Base-by-base conservation (phyloP, 1,140 invertebrate genomes). In the Drosophila nikananu region DNA sequence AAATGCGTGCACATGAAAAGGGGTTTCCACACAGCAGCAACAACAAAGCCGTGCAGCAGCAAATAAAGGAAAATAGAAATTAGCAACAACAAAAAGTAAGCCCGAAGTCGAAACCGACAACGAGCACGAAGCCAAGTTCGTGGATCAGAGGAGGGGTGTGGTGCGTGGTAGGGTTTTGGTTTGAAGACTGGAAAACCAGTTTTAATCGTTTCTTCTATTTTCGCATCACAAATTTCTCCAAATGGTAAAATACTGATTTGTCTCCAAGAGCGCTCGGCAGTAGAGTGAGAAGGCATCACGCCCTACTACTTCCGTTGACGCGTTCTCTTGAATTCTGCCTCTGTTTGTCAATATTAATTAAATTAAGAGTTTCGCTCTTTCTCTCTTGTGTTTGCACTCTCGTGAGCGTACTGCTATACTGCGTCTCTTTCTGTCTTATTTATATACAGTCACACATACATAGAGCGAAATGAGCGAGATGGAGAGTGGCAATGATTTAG, bases 401-500 rank as follows among this genome's bases (percentile, higher is more conserved):
- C 41, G 66, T 23, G 19, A 52, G 25, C 37, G n/a, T 67, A 59
- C 66, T 42, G 23, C 35, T 19, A 12, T 39, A 30, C 35, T 23
- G 27, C 39, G 32, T 77, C 74, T 77, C 63, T 48, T 37, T 68
- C 52, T 68, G 23, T 32, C 42, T 32, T 25, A 23, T 39, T 37
- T 57, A 57, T 39, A 30, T 64, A 55, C 39, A 67, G 23, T n/a
- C 8, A 42, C 37, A 8, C 30, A 12, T 39, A 61, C 21, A 59
- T 25, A 59, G 41, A 27, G 70, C 41, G 39, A 30, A 61, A 39
- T 46, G 78, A 89, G 70, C 74, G 84, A 81, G 84, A 84, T 63
- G 39, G 46, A 77, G 61, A 59, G 77, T 81, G 86, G 81, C 74
- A 90, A 84, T 84, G 81, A 89, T 90, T 90, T 74, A 63, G 62